Evolutionary conservation across 2,113 vertebrate species (phyloP), one percentile per base, ranked within the genome.

Genomic region (Tachuris rubrigastra): DNA sequence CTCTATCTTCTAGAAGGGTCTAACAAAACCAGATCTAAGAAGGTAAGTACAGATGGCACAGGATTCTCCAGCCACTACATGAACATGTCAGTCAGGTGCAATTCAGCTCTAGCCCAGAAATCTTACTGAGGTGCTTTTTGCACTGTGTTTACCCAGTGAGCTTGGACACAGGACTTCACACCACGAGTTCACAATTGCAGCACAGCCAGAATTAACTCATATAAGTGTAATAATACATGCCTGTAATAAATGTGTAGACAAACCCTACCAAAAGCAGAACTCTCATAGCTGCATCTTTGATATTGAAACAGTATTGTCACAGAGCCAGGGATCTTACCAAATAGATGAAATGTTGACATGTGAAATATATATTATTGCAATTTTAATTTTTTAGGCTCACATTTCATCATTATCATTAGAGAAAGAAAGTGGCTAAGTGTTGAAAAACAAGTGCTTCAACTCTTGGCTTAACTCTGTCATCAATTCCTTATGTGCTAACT

Each of bases 361-460:
- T 39, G 78, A 91, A 60, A 86, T 42, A 83, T 27, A 42, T 58
- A 50, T 13, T 33, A 87, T 12, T 55, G 16, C 20, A 66, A 50
- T 49, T 74, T 76, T 66, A 71, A 80, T 85, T 89, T 85, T 74
- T n/a, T n/a, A n/a, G 87, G 39, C 77, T 91, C 37, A 33, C 8
- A 83, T 79, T 68, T 84, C 74, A 39, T 59, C 53, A 42, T 85
- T 68, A 81, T 87, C 83, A 87, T 41, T 46, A 60, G 33, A 71
- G 27, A 31, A 93, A 79, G 50, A 91, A 88, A 90, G 58, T 27
- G 21, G 16, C 14, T 80, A 37, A 27, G 53, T 76, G 37, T 13
- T 88, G 58, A 84, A 95, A 96, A 93, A 50, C 30, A 77, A 84
- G 59, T 24, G 39, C 50, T 80, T 86, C 89, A 84, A 63, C 44